Conservation (phyloP, 2,797 vertebrate genomes). For the Halcyon smyrnensis region DNA sequence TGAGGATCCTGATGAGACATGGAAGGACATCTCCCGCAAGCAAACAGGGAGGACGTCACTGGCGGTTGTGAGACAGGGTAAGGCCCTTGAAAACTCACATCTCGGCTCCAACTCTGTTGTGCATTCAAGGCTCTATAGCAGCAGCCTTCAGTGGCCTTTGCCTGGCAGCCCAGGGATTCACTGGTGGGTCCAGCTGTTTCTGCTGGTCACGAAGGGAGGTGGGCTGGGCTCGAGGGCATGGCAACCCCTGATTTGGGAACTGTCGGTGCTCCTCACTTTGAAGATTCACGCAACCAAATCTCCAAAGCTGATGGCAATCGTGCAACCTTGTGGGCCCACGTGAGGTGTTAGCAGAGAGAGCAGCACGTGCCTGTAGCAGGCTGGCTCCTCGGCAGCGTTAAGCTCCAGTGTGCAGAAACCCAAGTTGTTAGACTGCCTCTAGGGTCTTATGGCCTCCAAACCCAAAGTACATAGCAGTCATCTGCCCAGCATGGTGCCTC, state of each 20-base stretch:
- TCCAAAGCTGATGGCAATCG: rapidly evolving
- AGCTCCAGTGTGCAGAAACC: neutral
- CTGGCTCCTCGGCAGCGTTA: neutral
- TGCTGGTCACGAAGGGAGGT: neutral
- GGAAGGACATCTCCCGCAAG: conserved; percentile 80
- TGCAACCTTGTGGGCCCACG: rapidly evolving
- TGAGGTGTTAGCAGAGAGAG: neutral
- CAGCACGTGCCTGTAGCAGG: rapidly evolving
- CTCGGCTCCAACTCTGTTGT: neutral
- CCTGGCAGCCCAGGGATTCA: neutral
- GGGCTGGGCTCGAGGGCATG: rapidly evolving
- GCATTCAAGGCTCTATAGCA: neutral
- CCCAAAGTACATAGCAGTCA: neutral
- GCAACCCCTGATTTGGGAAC: neutral
- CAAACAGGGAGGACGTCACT: conserved; percentile 36
- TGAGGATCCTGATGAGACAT: conserved; percentile 75
- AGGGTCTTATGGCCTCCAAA: rapidly evolving
- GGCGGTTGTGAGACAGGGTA: conserved; percentile 74
- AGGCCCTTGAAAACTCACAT: neutral
- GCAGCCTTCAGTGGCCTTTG: neutral
- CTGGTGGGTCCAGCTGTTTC: neutral
- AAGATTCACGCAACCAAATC: rapidly evolving
- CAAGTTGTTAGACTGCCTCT: rapidly evolving
- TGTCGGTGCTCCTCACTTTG: neutral
- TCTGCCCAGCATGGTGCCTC: rapidly evolving